Conservation (phyloP, 2,113 vertebrate genomes). For the Chaetorhynchus papuensis region DNA sequence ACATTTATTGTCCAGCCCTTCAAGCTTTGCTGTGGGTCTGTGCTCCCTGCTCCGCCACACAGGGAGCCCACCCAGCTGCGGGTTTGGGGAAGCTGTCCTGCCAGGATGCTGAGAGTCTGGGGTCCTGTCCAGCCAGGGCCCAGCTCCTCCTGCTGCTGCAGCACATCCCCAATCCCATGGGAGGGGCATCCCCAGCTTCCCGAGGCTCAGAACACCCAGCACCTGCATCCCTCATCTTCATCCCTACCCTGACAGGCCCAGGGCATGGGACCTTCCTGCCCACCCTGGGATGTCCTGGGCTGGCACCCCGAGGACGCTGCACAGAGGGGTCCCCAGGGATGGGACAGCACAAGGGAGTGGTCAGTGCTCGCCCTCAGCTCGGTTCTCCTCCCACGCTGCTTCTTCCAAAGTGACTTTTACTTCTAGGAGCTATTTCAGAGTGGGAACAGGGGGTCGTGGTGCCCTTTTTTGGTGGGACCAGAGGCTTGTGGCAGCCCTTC, state of each 20-base stretch:
- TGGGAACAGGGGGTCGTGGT: rapidly evolving
- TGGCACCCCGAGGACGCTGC: background rate
- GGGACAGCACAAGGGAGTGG: rapidly evolving
- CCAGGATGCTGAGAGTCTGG: no score
- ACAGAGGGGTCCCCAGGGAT: background rate
- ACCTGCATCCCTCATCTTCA: background rate
- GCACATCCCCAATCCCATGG: no score
- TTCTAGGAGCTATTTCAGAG: background rate
- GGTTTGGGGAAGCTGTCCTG: background rate
- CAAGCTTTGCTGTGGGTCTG: background rate
- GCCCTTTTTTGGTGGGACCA: background rate
- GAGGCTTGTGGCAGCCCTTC: rapidly evolving
- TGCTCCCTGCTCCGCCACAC: rapidly evolving
- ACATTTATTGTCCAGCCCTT: no score
- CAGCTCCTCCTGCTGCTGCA: background rate
- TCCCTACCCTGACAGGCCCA: background rate
- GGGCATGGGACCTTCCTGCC: background rate
- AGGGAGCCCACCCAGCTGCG: background rate
- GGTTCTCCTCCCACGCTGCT: rapidly evolving
- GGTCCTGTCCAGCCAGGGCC: background rate
- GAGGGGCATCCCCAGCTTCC: background rate
- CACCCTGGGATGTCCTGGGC: background rate
- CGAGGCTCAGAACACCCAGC: background rate
- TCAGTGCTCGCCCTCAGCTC: background rate
- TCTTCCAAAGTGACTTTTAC: background rate